phyloP scores from a whole-genome alignment of 2,888 invertebrate species.

The Nipponacmea schrenckii region DNA sequence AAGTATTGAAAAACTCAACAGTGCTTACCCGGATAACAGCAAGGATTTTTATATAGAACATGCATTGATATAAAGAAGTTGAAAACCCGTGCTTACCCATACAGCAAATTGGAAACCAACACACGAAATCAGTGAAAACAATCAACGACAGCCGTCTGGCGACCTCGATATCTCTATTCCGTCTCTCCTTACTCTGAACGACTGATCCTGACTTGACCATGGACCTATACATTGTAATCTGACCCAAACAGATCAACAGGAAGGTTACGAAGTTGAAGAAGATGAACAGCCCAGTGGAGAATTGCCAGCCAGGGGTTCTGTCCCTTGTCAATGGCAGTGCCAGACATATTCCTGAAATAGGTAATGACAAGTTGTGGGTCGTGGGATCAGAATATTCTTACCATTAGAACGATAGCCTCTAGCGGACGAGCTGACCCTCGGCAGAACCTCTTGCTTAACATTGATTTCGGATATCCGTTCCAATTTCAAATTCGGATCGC shows the following conservation, averaged over 20 bases:
- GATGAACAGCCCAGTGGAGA: slow-evolving; percentile 59
- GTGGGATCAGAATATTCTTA: too few species aligned
- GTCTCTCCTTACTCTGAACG: slow-evolving; percentile 22
- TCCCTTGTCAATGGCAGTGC: slow-evolving; percentile 62
- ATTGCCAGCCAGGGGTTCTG: slow-evolving; percentile 63
- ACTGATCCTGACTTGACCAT: slow-evolving; percentile 20
- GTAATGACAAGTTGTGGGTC: slow-evolving; percentile 25
- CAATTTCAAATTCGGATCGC: too few species aligned
- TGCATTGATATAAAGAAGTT: too few species aligned
- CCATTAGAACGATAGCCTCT: too few species aligned
- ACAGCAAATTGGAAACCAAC: slow-evolving; percentile 54
- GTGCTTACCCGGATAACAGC: too few species aligned
- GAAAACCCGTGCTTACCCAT: slow-evolving; percentile 16
- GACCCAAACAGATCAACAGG: slow-evolving; percentile 55
- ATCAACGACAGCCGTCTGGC: slow-evolving; percentile 57
- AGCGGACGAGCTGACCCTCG: too few species aligned
- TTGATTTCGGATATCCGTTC: too few species aligned
- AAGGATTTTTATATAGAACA: too few species aligned
- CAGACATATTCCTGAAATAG: slow-evolving; percentile 56
- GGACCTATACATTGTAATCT: slow-evolving; percentile 58
- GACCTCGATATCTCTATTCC: slow-evolving; percentile 44
- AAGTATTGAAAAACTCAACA: too few species aligned
- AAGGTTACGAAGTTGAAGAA: slow-evolving; percentile 59
- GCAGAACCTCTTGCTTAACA: too few species aligned
- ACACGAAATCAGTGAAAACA: slow-evolving; percentile 53